A percentile compares a stretch with the other conserved stretches of the same genome.
These are phyloP conservation scores for Cassiopea andromeda DNA, from an alignment of 30 jellyfish, hydroid and myxozoan genomes.

Conservation along the genomic window DNA sequence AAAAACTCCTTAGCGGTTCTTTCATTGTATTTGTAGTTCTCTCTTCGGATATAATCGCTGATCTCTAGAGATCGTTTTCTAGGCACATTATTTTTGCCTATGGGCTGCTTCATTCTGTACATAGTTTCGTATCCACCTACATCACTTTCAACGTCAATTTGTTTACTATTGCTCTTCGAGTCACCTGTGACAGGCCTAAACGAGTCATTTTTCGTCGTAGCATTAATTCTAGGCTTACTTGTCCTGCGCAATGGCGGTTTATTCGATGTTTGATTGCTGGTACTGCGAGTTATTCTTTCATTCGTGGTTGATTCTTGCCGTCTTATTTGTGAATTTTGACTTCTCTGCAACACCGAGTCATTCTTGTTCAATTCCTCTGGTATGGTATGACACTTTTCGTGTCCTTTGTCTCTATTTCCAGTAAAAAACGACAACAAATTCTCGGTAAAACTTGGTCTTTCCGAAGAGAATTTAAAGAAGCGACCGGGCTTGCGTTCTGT, in stretches of 20 bases:
- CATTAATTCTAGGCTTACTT: conserved; percentile 31
- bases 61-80: conserved; percentile 60
- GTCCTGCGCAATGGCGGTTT: conserved; percentile 37
- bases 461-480: conserved; percentile 49
- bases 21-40: conserved; percentile 70
- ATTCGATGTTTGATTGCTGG: conserved; percentile 17
- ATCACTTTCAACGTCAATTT: conserved; percentile 46
- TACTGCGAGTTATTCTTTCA: conserved; percentile 6
- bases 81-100: conserved; percentile 52
- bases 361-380: neutral
- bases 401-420: conserved; percentile 48
- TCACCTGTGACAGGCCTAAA: conserved; percentile 66
- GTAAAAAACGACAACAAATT: conserved; percentile 61
- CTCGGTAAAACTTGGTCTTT: conserved; percentile 63
- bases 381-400: conserved; percentile 8
- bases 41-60: conserved; percentile 65
- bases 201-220: conserved; percentile 36
- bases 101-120: conserved; percentile 67
- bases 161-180: conserved; percentile 29
- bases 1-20: conserved; percentile 63
- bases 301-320: neutral
- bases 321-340: neutral
- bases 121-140: conserved; percentile 62
- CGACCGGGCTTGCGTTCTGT: conserved; percentile 38
- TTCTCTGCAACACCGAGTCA: neutral